Evolutionary conservation across 2,888 invertebrate genomes (phyloP), one percentile per base, ranked within the genome.

Genomic region (Drosophila neonasuta): DNA sequence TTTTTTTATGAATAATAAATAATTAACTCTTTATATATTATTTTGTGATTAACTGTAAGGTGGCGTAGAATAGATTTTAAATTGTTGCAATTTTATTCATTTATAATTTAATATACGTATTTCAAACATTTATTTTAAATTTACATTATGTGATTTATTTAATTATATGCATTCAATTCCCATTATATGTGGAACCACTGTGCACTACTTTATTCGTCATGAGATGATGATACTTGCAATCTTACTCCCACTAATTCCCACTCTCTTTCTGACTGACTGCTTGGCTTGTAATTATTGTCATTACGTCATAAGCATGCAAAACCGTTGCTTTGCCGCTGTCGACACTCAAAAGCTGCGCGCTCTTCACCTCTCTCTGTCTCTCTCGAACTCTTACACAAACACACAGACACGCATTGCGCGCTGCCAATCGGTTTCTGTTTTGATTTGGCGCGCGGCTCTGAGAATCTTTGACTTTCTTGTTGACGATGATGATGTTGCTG

Each of bases 301-400:
- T 80, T 80, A 75, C 80, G 82, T 80, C 80, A 80, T 70, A 73
- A 69, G 56, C 72, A 80, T 71, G 69, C 68, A 67, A 71, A 72
- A 62, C 62, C 65, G 42, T 58, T 46, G 58, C 51, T 54, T 58
- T 46, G 58, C 51, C 57, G 51, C 49, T 13, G 58, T 55, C 17
- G 54, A 54, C 51, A 15, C 32, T 32, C 10, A n/a, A 61, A 67
- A 60, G 59, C 56, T 63, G 50, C 32, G 48, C 48, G 55, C 56
- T 42, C 54, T 41, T 30, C 11, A 51, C 29, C 44, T 46, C 34
- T 59, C 17, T 29, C 42, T 46, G 49, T 39, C 29, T 6, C 30
- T 29, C 39, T 44, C 52, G 42, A 34, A 46, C 24, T 20, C 24
- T 30, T 41, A 42, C 54, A 41, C 46, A 32, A 29, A 49, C 44